Percentiles rank a stretch among this genome's conserved stretches.
Conservation (phyloP, 2,888 invertebrate genomes). For the Caenorhabditis zanzibari region DNA sequence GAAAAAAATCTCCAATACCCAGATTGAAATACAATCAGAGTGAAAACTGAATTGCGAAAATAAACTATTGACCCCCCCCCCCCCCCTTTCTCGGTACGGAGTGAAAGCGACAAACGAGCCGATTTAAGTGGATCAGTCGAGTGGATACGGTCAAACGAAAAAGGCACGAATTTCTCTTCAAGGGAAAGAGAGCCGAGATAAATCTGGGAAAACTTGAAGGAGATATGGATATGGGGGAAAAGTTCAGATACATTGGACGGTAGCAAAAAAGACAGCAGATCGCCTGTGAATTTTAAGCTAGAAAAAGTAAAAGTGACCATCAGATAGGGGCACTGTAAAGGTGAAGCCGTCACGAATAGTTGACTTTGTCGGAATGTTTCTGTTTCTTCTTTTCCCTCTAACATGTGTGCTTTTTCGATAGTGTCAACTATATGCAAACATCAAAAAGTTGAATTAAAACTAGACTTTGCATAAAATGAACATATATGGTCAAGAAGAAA, state of each 20-base stretch:
- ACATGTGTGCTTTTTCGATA: background rate
- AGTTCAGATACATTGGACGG: background rate
- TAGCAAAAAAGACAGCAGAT: background rate
- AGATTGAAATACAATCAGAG: constrained; percentile 4
- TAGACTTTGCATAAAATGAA: constrained; percentile 11
- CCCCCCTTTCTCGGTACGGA: background rate
- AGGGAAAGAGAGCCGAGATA: background rate
- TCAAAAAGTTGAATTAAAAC: background rate
- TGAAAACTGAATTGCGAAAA: constrained; percentile 22
- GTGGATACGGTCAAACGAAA: constrained; percentile 40
- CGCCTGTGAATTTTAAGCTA: too few relatives aligned
- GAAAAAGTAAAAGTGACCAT: background rate
- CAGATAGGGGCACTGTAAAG: background rate
- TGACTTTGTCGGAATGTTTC: constrained; percentile 9
- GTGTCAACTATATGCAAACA: constrained; percentile 20
- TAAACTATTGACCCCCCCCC: constrained; percentile 34
- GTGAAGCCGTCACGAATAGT: constrained; percentile 28
- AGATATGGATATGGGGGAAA: background rate
- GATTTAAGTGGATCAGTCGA: constrained; percentile 40
- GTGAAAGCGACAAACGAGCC: constrained; percentile 36
- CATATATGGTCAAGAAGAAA: constrained; percentile 8
- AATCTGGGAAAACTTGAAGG: background rate
- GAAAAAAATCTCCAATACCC: background rate
- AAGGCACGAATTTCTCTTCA: constrained; percentile 40
- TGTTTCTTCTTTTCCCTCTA: background rate